Percentiles rank a stretch among this genome's conserved stretches.
These are phyloP conservation scores for Anas platyrhynchos DNA, from an alignment of 2,113 vertebrate species.

Conservation along the genomic window DNA sequence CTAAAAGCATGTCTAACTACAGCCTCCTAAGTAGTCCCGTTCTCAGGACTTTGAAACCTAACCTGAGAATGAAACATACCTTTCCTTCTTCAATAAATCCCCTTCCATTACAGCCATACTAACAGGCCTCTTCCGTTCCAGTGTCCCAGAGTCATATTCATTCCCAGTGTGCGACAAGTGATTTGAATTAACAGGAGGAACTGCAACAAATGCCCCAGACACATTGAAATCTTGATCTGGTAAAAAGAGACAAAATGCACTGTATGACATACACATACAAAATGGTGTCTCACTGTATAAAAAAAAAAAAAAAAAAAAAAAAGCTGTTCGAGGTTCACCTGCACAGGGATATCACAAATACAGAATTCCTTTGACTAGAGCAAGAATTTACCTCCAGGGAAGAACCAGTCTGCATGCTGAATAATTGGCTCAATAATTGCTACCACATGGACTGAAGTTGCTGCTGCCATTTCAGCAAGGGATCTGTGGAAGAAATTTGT, in stretches of 20 bases:
- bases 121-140: conserved; percentile 92
- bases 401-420: conserved; percentile 98
- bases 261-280: background rate
- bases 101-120: conserved; percentile 91
- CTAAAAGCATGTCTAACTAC: background rate
- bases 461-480: conserved; percentile 96
- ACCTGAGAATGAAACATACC: conserved; percentile 67
- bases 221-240: conserved; percentile 97
- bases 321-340: background rate
- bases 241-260: background rate
- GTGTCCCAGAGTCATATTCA: conserved; percentile 84
- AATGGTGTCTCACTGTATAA: background rate
- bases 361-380: background rate
- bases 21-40: background rate
- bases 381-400: conserved; percentile 88
- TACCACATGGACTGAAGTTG: conserved; percentile 96
- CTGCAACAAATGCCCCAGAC: conserved; percentile 90
- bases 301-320: background rate
- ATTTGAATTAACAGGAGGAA: conserved; percentile 86
- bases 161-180: conserved; percentile 79
- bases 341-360: background rate
- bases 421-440: conserved; percentile 96
- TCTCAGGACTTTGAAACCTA: background rate
- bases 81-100: conserved; percentile 89
- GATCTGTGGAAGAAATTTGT: conserved; percentile 75